Conservation (phyloP, 2,797 vertebrate genomes). For the Sebastolobus altivelis region DNA sequence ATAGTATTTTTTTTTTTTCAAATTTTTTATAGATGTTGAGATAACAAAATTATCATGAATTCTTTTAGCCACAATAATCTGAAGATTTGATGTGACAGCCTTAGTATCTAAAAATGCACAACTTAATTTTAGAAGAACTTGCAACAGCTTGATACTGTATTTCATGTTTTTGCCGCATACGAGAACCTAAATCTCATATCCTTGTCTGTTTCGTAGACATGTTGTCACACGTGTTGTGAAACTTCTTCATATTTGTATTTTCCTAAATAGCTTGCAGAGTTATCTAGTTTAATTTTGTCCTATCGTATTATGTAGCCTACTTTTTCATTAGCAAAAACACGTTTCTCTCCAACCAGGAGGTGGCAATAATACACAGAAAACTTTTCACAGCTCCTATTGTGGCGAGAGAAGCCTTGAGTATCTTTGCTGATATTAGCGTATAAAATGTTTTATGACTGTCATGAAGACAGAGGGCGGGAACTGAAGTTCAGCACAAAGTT, state of each 20-base stretch:
- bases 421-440: not conserved
- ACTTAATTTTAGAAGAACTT: too few species aligned
- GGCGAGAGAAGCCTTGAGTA: not conserved
- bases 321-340: not conserved
- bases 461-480: not conserved
- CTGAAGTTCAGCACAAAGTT: not conserved
- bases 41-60: too few species aligned
- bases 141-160: too few species aligned
- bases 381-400: not conserved
- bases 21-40: too few species aligned
- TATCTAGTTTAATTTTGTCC: not conserved
- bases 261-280: not conserved
- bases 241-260: not conserved
- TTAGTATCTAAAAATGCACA: too few species aligned
- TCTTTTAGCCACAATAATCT: too few species aligned
- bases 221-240: not conserved
- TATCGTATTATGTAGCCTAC: not conserved
- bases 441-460: too few species aligned
- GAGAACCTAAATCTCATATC: not conserved
- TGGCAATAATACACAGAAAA: not conserved
- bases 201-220: not conserved
- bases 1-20: too few species aligned
- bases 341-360: slow-evolving; percentile 7
- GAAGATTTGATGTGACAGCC: too few species aligned
- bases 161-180: not conserved